Evolutionary conservation across 2,888 invertebrate species (phyloP), one percentile per base, ranked within the genome.

Genomic region (Eupithecia subfuscata): DNA sequence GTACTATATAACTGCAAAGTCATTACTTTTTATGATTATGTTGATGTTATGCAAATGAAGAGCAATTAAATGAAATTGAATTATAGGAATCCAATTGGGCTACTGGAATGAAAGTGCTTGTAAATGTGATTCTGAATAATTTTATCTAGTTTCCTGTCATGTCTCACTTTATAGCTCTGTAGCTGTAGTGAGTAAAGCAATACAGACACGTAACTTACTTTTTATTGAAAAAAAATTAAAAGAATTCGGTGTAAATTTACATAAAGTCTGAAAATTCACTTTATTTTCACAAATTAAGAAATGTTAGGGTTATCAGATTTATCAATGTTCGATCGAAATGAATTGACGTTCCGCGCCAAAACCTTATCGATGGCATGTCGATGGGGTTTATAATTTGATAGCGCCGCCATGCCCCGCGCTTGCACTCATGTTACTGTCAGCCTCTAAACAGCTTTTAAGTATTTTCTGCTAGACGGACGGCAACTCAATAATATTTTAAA

Each of bases 321-420:
- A 63, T 63, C 63, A 63, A 63, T 9, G 25, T 63, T 30, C 30
- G 37, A 16, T 56, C 52, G 52, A 56, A 65, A 18, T 12, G 34
- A 67, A 40, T 82, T 87, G 87, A 87, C 86, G 84, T 82, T 81
- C 84, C 81, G 86, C 84, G 92, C 91, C 90, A 92, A 92, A 92
- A 90, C 87, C 86, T 84, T 92, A 91, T 92, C 92, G 90, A 91
- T 90, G 84, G 86, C 86, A 84, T 92, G 91, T 92, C 92, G 90
- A 91, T 90, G 84, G 86, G 84, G 85, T 87, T 90, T 92, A 92
- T 93, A 93, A 92, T 92, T 93, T 92, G 90, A 93, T 91, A 87
- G 86, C 83, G 83, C 82, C 86, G n/a, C 48, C n/a, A 85, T 84
- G 85, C 79, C 78, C 79, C 75, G 74, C 78, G 76, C 79, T 83